phyloP scores from a whole-genome alignment of 2,113 vertebrate genomes.

The Dolichotis patagonum region DNA sequence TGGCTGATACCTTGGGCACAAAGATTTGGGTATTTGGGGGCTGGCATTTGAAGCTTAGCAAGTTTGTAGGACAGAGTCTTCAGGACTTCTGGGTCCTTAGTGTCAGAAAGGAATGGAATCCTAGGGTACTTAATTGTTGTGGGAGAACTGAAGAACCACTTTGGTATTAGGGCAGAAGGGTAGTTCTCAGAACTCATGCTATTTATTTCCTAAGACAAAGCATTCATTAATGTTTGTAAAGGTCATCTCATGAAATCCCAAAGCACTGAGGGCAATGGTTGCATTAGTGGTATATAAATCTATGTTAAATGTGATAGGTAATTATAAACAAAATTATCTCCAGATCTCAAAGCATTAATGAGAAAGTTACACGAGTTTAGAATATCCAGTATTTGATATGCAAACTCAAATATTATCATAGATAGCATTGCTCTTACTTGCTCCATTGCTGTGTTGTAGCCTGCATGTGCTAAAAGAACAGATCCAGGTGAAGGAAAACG shows the following conservation, averaged over 20 bases:
- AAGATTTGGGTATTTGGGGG: background rate
- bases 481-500: background rate
- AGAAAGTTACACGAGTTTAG: background rate
- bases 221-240: background rate
- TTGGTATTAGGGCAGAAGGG: background rate
- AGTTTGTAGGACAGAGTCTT: background rate
- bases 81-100: background rate
- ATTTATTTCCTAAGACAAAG: background rate
- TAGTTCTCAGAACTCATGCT: background rate
- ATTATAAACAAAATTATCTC: background rate
- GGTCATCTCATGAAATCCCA: background rate
- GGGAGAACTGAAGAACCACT: background rate
- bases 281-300: background rate
- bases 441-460: background rate
- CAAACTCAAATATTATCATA: background rate
- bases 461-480: background rate
- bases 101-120: background rate
- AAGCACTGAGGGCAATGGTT: background rate
- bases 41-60: background rate
- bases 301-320: background rate
- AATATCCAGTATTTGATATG: background rate
- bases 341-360: background rate
- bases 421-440: background rate
- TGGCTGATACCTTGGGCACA: background rate
- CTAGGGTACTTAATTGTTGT: background rate